Conservation (phyloP, 1,140 invertebrate genomes). For the Drosophila yakuba region DNA sequence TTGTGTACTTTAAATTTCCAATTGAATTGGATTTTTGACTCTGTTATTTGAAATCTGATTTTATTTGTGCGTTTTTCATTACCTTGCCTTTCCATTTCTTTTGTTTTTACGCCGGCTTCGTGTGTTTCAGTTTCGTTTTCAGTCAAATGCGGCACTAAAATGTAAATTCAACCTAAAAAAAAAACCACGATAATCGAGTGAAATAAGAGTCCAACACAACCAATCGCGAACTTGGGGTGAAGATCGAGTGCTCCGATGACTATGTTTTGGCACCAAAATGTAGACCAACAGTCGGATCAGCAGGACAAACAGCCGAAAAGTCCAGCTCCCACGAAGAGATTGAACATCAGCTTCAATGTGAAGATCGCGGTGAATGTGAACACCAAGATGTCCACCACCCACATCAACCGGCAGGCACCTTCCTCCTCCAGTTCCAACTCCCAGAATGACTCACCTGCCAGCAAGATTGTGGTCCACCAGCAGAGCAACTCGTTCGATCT, state of each 20-base stretch:
- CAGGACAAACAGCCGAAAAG: slow-evolving; percentile 13
- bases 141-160: slow-evolving; percentile 58
- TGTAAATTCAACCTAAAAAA: slow-evolving; percentile 45
- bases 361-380: slow-evolving; percentile 77
- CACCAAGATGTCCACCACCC: slow-evolving; percentile 57
- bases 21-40: slow-evolving; percentile 39
- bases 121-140: slow-evolving; percentile 31
- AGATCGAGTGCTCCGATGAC: slow-evolving; percentile 51
- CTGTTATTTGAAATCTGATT: neutral
- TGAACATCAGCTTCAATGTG: slow-evolving; percentile 72
- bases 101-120: neutral
- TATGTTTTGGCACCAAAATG: slow-evolving; percentile 71
- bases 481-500: slow-evolving; percentile 22
- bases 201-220: slow-evolving; percentile 29
- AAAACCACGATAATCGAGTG: slow-evolving; percentile 32
- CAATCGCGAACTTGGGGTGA: slow-evolving; percentile 10
- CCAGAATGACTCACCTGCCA: neutral
- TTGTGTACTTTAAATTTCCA: slow-evolving; percentile 42
- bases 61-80: neutral
- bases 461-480: slow-evolving; percentile 16
- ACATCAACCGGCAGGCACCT: slow-evolving; percentile 30
- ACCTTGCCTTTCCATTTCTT: no score
- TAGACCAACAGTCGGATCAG: slow-evolving; percentile 28
- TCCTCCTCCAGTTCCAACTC: no score
- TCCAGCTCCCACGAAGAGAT: slow-evolving; percentile 19